A percentile compares a stretch with the other conserved stretches of the same genome.
These are phyloP conservation scores for Tiliacea aurago DNA, from an alignment of 2,888 invertebrate species.

Conservation along the genomic window DNA sequence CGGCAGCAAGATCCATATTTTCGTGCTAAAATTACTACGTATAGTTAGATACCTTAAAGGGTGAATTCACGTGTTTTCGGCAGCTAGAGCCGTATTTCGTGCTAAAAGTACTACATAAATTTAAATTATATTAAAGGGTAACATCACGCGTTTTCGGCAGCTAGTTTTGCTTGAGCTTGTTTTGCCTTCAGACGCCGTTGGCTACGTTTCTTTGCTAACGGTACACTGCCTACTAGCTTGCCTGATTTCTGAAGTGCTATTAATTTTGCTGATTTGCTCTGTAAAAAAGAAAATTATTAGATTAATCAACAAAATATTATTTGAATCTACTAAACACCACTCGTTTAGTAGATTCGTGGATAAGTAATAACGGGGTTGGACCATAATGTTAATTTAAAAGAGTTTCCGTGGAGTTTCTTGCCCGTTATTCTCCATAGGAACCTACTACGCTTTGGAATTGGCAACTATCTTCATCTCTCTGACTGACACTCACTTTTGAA, in stretches of 20 bases:
- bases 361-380: too few relatives aligned
- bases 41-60: neutral
- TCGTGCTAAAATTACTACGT: neutral
- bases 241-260: slow-evolving; percentile 85
- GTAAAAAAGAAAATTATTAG: slow-evolving; percentile 38
- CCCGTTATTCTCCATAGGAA: too few relatives aligned
- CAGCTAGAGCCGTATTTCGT: neutral
- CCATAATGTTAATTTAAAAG: too few relatives aligned
- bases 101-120: neutral
- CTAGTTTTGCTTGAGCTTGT: slow-evolving; percentile 75
- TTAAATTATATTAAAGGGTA: neutral
- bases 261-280: slow-evolving; percentile 88
- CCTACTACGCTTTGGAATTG: too few relatives aligned
- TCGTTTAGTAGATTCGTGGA: too few relatives aligned
- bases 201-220: slow-evolving; percentile 81
- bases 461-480: too few relatives aligned
- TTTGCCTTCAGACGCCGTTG: slow-evolving; percentile 82
- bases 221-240: slow-evolving; percentile 82
- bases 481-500: too few relatives aligned
- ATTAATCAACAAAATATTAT: neutral
- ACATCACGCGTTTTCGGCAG: slow-evolving; percentile 19
- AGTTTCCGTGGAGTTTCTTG: too few relatives aligned
- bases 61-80: neutral
- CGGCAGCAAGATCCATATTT: slow-evolving; percentile 25
- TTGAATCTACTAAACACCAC: too few relatives aligned